Conservation (phyloP, 1,140 invertebrate genomes). For the Venturia canescens region DNA sequence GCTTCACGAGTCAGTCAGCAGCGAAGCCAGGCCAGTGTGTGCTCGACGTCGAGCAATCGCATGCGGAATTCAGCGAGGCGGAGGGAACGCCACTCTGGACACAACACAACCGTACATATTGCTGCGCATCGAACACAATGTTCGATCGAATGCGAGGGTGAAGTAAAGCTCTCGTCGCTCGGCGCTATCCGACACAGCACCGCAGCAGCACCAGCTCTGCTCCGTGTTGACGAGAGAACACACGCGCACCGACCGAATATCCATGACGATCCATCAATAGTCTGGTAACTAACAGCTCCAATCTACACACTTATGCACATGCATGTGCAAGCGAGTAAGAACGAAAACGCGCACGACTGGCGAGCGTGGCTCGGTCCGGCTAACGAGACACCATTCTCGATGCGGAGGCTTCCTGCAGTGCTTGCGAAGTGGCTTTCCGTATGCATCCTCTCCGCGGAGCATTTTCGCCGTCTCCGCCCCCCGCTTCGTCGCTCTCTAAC, state of each 20-base stretch:
- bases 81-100: constrained; percentile 24
- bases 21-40: background rate
- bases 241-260: constrained; percentile 26
- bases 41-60: background rate
- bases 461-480: background rate
- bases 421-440: constrained; percentile 41
- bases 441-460: constrained; percentile 7
- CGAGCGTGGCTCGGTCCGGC: constrained; percentile 45
- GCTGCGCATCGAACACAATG: background rate
- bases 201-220: constrained; percentile 12
- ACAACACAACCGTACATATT: background rate
- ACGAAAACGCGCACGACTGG: constrained; percentile 8
- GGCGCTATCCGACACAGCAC: constrained; percentile 7
- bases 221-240: background rate
- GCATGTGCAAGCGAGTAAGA: background rate
- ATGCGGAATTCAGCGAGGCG: constrained; percentile 23
- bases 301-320: background rate
- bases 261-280: constrained; percentile 39
- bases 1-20: constrained; percentile 30
- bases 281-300: constrained; percentile 15
- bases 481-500: too few species aligned
- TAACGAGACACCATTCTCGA: constrained; percentile 60
- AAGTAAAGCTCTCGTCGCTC: constrained; percentile 27
- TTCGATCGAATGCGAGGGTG: background rate
- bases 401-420: constrained; percentile 47